Evolutionary conservation across 2,888 invertebrate genomes (phyloP), one percentile per base, ranked within the genome.

Genomic region (Eupithecia dodoneata): DNA sequence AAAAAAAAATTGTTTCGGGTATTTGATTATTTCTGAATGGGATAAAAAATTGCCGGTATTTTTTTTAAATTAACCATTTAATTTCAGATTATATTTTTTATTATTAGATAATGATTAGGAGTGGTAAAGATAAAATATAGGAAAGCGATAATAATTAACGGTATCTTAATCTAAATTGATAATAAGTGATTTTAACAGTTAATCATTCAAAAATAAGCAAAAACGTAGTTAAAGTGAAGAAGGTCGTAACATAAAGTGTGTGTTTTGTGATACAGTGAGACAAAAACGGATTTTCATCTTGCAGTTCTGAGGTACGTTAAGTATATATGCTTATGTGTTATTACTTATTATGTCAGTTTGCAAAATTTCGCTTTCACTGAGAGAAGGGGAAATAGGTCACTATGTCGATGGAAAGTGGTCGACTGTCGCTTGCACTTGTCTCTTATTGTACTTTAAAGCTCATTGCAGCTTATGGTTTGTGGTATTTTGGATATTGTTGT

Each of bases 301-400:
- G 45, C 45, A 18, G 67, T n/a, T 10, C 10, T n/a, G 3, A 42
- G 67, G 67, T 69, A 69, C n/a, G 67, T 66, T 41, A 66, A 13
- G 42, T 44, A n/a, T 69, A 69, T 66, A 66, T 15, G 15, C 66
- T 42, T 66, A 42, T 42, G 67, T 42, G 42, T 44, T n/a, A n/a
- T n/a, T n/a, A n/a, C n/a, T 69, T 30, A 74, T 73, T 65, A 73
- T 73, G 73, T 73, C 73, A 73, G 65, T 73, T 65, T 73, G 73
- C 73, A 47, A 73, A 73, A 63, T 72, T 73, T 73, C 73, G 66
- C 73, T 73, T 73, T 73, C 73, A 66, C 73, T 65, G 47, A 65
- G 59, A 18, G 44, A 30, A 59, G 59, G 71, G 73, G 73, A 73
- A 49, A 4, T 65, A 59, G 73, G 73, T 73, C 73, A 73, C 44